Evolutionary conservation across 2,797 vertebrate species (phyloP).

Genomic region (Pitangus sulphuratus): DNA sequence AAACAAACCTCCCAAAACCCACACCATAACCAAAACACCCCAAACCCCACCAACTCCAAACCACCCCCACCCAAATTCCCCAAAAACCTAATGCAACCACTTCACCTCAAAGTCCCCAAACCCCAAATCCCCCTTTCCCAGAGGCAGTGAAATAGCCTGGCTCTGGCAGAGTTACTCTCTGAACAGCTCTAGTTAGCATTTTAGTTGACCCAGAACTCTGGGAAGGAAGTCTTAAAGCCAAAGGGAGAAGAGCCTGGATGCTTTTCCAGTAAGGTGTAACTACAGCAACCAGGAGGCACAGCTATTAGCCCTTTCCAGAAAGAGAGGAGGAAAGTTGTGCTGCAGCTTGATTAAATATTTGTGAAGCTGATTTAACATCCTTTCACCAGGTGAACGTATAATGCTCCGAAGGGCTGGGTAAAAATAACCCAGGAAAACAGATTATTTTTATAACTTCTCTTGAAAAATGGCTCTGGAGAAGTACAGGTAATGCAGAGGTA

Average conservation of each 20-base stretch:
- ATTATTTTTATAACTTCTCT: constrained; percentile 12
- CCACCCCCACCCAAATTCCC: background rate
- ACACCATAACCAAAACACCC: background rate
- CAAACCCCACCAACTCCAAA: background rate
- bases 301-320: background rate
- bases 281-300: constrained; percentile 12
- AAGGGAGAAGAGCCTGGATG: background rate
- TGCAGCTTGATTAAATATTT: constrained; percentile 78
- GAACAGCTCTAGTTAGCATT: background rate
- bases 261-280: constrained; percentile 28
- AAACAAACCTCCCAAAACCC: accelerated
- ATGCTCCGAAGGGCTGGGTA: constrained; percentile 15
- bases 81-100: background rate
- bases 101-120: background rate
- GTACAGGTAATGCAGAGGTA: background rate
- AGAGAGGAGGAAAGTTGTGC: background rate
- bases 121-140: background rate
- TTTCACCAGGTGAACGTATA: constrained; percentile 31
- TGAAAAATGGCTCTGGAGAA: background rate
- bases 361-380: constrained; percentile 69
- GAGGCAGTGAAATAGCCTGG: background rate
- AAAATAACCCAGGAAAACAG: constrained; percentile 54
- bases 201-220: background rate
- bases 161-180: background rate
- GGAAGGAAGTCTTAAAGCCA: background rate